Conservation (phyloP, 2,113 vertebrate species). For the Daubentonia madagascariensis region DNA sequence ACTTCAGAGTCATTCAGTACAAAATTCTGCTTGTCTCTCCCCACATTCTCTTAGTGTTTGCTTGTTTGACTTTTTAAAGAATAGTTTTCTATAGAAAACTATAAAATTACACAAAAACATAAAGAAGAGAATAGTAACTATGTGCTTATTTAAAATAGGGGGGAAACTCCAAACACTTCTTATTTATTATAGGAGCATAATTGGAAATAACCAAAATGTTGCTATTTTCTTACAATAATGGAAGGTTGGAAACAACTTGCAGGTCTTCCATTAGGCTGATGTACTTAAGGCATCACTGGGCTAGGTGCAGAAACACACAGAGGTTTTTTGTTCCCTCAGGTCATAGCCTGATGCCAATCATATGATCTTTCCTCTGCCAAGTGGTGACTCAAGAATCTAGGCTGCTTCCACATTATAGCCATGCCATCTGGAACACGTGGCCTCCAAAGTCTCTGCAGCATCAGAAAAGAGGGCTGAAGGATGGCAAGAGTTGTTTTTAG, state of each 20-base stretch:
- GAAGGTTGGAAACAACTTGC: not conserved
- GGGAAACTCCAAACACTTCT: not conserved
- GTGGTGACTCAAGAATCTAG: too few species aligned
- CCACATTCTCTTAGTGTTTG: not conserved
- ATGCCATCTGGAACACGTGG: rapidly evolving
- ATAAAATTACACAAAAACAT: not conserved
- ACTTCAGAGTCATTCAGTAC: not conserved
- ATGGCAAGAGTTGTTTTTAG: not conserved
- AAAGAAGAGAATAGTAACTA: not conserved
- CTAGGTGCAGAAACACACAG: not conserved
- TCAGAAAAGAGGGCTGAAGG: not conserved
- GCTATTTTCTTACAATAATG: not conserved
- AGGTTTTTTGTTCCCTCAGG: not conserved
- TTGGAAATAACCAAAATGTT: not conserved
- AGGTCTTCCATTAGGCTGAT: not conserved
- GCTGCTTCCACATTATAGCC: not conserved
- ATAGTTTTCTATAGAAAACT: not conserved
- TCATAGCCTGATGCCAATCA: not conserved
- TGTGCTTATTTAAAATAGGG: not conserved
- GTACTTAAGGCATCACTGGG: not conserved
- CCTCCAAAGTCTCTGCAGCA: not conserved
- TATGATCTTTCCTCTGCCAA: not conserved
- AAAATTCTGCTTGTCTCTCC: not conserved
- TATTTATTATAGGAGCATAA: not conserved
- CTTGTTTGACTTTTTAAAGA: not conserved